Evolutionary conservation across 2,113 vertebrate genomes (phyloP).

Genomic region (Corythornis madagascariensis): DNA sequence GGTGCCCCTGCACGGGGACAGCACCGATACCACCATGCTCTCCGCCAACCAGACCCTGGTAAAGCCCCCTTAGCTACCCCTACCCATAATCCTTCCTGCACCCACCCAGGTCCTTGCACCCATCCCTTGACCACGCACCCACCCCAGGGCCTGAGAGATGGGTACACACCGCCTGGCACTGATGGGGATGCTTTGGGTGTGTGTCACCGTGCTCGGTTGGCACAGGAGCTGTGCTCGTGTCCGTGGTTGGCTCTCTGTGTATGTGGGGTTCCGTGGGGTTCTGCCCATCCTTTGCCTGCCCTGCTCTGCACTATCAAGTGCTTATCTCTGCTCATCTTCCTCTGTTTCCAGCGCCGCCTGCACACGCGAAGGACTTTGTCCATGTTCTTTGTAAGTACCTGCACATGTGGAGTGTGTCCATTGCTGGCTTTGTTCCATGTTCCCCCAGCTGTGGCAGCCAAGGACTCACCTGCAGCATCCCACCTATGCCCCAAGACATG

Average conservation of each 20-base stretch:
- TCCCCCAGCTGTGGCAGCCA: not conserved
- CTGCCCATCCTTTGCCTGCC: constrained; percentile 9
- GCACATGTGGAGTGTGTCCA: not conserved
- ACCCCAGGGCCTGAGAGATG: accelerated
- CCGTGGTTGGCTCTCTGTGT: accelerated
- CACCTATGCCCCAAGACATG: accelerated
- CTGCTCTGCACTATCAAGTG: not conserved
- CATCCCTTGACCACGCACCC: accelerated
- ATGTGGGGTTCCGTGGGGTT: not conserved
- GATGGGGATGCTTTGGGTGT: not conserved
- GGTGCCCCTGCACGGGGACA: constrained; percentile 90
- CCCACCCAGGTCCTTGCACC: not conserved
- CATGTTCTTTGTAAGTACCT: constrained; percentile 98
- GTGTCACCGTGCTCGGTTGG: not conserved
- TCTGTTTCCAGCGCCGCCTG: constrained; percentile 86
- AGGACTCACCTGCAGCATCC: not conserved
- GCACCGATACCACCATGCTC: constrained; percentile 88
- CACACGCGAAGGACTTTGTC: constrained; percentile 93
- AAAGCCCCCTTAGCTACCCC: not conserved
- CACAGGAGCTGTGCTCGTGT: not conserved
- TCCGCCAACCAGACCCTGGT: constrained; percentile 97
- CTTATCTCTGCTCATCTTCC: not conserved
- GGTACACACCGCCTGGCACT: accelerated
- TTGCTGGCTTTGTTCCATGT: not conserved
- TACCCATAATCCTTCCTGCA: not conserved